Evolutionary conservation across 2,888 invertebrate genomes (phyloP), one percentile per base, ranked within the genome.

Genomic region (Marronus borbonicus): DNA sequence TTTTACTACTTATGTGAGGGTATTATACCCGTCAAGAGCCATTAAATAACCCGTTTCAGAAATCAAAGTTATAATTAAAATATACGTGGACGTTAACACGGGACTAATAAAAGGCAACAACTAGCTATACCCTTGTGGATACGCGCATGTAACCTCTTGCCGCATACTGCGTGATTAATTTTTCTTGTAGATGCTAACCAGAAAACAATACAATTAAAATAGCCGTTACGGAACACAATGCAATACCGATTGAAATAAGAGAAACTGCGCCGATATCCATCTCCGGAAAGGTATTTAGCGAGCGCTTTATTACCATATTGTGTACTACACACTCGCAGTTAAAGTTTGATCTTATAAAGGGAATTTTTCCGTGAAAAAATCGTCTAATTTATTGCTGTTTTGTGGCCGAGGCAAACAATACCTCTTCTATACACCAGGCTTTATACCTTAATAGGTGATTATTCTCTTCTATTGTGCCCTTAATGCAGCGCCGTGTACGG

Each of bases 231-330:
- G 79, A 79, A 79, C 79, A 80, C 78, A 79, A 72, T 79, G 76
- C 79, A 76, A 69, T 80, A 76, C 76, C 76, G 79, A 74, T 74
- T 74, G 62, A 74, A 74, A 74, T 74, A 74, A 74, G 60, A 74
- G 72, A 74, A 74, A 74, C 72, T 28, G 60, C 20, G 36, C 62
- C 52, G 77, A 81, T 81, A 80, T 81, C 78, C 80, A 81, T 81
- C 81, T 81, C 79, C 65, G 76, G 79, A 79, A 80, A 50, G 77
- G 77, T 77, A 77, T 77, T 77, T 77, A 77, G 70, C 77, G 72
- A 79, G 65, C 80, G 79, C 79, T 81, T 81, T 81, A 81, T 81
- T 80, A 81, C 81, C 81, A 81, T 81, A 81, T 81, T 81, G 81
- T 81, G 76, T 81, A 81, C 20, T 74, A 60, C 60, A 74, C 44